Evolutionary conservation across 2,888 invertebrate species (phyloP), one percentile per base, ranked within the genome.

Genomic region (Temnothorax unifasciatus): DNA sequence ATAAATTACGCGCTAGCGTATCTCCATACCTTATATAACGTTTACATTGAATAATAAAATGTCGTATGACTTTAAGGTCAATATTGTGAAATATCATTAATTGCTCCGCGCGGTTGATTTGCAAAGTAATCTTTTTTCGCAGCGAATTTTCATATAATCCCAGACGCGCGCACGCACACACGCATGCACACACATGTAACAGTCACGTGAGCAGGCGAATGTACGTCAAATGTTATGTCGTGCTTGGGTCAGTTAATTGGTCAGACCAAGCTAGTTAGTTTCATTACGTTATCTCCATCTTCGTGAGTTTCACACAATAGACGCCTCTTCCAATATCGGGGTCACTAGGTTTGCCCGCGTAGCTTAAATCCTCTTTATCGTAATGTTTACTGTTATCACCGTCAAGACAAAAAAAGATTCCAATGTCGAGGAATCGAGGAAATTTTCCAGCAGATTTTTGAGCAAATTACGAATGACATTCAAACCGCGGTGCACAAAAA

Each of bases 251-350:
- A 79, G 90, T 93, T 93, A 93, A 94, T 94, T 93, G 93, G 90
- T 91, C 91, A 90, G 92, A 92, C 91, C 92, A 91, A 91, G 93
- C 92, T 92, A 92, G 93, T 94, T 94, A 94, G 93, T 94, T 92
- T 93, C 94, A 93, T 94, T 94, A 93, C 88, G 93, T 93, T 92
- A 91, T 91, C 91, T 92, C 93, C 91, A 92, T 93, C 93, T 94
- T 94, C 94, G 94, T 92, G 88, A 83, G 91, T 92, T 92, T 93
- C 88, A 86, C 89, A 93, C 93, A 93, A 93, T 93, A 86, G 91
- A 92, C 83, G 76, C 61, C 88, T 89, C 91, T 82, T 88, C 69
- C 79, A 84, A 83, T 88, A 93, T 90, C 87, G 92, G 90, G 92
- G 93, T 91, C 92, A 93, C 86, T 89, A 88, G 91, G 91, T 85